Percentiles rank a stretch among this genome's conserved stretches.
Conservation (phyloP, 2,113 vertebrate species). For the Empidonax traillii region DNA sequence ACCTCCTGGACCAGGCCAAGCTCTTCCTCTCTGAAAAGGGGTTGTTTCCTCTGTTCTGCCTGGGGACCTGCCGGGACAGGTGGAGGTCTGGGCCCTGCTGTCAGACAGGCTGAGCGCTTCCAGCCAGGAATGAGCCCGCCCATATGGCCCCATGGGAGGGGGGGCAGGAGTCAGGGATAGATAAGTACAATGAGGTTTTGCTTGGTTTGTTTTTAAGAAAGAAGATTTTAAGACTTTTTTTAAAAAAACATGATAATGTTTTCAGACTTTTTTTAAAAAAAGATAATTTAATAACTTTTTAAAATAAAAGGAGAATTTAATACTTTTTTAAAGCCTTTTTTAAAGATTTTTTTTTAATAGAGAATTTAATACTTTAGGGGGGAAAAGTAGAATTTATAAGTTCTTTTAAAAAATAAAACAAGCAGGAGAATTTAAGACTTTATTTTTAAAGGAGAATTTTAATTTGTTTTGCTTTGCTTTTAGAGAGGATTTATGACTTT, state of each 20-base stretch:
- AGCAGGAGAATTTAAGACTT: neutral
- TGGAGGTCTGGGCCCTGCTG: neutral
- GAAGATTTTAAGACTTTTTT: neutral
- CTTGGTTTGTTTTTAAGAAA: neutral
- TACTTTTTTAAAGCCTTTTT: neutral
- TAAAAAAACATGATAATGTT: neutral
- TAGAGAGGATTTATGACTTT: neutral
- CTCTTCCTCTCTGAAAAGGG: neutral
- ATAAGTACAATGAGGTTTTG: neutral
- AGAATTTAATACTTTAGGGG: neutral
- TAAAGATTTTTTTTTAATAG: neutral
- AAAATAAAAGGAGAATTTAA: neutral
- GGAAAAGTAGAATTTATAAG: neutral
- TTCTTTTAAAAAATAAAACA: neutral
- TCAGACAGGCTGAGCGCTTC: rapidly evolving
- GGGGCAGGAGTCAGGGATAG: rapidly evolving
- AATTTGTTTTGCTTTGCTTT: neutral
- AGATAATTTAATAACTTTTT: neutral
- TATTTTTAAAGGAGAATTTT: neutral
- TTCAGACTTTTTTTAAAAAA: neutral
- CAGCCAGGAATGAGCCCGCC: rapidly evolving
- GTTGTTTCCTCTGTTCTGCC: neutral
- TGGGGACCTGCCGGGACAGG: neutral
- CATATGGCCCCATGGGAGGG: neutral
- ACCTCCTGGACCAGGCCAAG: neutral